These are phyloP conservation scores for Euwallacea fornicatus DNA, from an alignment of 1,140 invertebrate genomes.

Conservation along the genomic window DNA sequence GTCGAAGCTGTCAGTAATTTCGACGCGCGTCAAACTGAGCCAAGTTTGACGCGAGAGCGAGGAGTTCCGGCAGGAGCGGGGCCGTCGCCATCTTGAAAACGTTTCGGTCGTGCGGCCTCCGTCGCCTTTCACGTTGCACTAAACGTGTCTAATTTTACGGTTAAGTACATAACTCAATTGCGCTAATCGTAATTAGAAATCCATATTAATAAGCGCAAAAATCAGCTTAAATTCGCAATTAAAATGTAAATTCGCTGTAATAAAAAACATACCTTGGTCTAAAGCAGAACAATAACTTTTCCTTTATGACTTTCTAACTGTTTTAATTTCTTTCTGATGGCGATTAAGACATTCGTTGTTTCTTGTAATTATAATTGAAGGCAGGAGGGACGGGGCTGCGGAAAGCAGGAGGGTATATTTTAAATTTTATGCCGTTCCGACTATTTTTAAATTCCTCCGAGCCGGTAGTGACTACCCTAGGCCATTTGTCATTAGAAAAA, in stretches of 20 bases:
- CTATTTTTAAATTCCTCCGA: constrained; percentile 45
- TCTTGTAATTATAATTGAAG: constrained; percentile 43
- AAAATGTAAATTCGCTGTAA: constrained; percentile 43
- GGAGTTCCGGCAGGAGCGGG: too few relatives aligned
- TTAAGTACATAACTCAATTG: too few relatives aligned
- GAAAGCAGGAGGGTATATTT: constrained; percentile 33
- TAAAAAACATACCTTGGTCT: constrained; percentile 44
- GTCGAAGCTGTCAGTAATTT: too few relatives aligned
- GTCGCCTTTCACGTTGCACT: too few relatives aligned
- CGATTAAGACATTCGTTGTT: constrained; percentile 44
- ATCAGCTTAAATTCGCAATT: constrained; percentile 43
- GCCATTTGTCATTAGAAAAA: constrained; percentile 44
- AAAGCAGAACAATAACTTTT: constrained; percentile 42
- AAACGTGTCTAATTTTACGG: too few relatives aligned
- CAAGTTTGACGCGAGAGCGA: too few relatives aligned
- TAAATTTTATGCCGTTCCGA: constrained; percentile 41
- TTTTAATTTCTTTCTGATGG: constrained; percentile 46
- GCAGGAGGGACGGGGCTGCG: constrained; percentile 27
- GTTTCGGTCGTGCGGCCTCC: too few relatives aligned
- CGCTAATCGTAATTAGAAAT: background rate
- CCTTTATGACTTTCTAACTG: constrained; percentile 45
- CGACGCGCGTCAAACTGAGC: too few relatives aligned
- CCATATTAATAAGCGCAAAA: constrained; percentile 41
- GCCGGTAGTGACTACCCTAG: constrained; percentile 39
- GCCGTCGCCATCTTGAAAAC: too few relatives aligned